Base-by-base conservation (phyloP, 2,888 invertebrate genomes). In the Smittia aterrima region DNA sequence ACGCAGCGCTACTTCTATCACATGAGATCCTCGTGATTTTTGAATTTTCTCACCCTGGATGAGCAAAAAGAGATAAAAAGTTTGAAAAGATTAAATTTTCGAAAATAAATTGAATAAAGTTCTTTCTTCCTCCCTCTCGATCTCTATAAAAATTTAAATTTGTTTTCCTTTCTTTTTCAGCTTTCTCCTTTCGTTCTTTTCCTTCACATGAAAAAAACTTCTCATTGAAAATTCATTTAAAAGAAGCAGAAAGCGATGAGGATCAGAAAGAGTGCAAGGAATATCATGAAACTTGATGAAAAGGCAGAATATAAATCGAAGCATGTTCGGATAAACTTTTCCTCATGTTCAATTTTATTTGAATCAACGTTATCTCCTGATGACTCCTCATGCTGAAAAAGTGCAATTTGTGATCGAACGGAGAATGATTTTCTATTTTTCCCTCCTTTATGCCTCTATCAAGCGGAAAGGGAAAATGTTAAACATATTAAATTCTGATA, bases 31-130 rank as follows among this genome's bases (percentile, higher is more conserved):
- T n/a, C n/a, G n/a, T n/a, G n/a, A 9, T 32, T 32, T 32, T 9
- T 6, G 32, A 32, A 6, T 32, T 32, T 32, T 11, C 18, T 2
- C 53, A 47, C n/a, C n/a, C n/a, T 2, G 11, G 11, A n/a, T 11
- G 11, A 18, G 7, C n/a, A 11, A 13, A 47, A 13, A 47, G 53
- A 47, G 18, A 47, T 20, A 9, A 58, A 58, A 58, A n/a, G 16
- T 58, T 20, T 32, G 16, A 9, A 66, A 66, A 38, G 18, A 66
- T 66, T 66, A 66, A 66, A 66, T 66, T 66, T 66, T 6, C 38
- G 16, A 16, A 32, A 66, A 66, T 66, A 66, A 66, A 66, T 66
- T 38, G 66, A 66, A 66, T 66, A 27, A 66, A 66, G 18, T 66
- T 58, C 9, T 2, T 22, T 58, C 11, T 11, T 18, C 20, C 1